Conservation (phyloP, 92 coral and sea anemone genomes). For the Porites lobata region DNA sequence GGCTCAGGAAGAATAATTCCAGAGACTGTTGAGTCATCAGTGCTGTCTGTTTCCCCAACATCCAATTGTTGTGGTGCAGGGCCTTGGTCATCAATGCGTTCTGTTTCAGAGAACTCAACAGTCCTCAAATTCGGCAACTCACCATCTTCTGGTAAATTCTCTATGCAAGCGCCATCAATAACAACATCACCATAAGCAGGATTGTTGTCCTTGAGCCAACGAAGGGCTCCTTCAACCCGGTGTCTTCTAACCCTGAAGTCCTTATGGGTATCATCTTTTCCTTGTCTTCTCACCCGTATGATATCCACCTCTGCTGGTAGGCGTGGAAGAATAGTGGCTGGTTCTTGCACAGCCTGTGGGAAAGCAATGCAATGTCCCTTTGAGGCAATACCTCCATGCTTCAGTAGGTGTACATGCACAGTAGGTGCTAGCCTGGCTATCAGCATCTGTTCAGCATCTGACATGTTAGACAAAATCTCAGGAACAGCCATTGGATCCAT, state of each 20-base stretch:
- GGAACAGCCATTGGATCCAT: too few species aligned
- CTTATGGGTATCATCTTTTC: conserved; percentile 57
- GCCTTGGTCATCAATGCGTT: conserved; percentile 31
- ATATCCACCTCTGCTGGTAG: conserved; percentile 49
- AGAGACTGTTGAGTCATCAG: conserved; percentile 23
- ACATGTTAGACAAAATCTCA: background rate
- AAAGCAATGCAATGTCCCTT: conserved; percentile 74
- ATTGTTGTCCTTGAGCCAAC: conserved; percentile 52
- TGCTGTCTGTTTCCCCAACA: too few species aligned
- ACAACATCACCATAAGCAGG: conserved; percentile 4
- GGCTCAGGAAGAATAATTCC: conserved; percentile 50
- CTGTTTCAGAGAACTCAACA: conserved; percentile 11
- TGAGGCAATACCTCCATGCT: conserved; percentile 9
- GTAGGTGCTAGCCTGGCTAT: conserved; percentile 37
- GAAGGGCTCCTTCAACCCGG: conserved; percentile 43
- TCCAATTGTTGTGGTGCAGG: conserved; percentile 35
- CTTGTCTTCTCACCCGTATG: conserved; percentile 57
- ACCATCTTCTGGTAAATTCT: too few species aligned
- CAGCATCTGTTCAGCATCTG: conserved; percentile 51
- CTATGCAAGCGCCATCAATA: background rate
- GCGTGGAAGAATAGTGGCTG: conserved; percentile 52
- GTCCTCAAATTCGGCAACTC: too few species aligned
- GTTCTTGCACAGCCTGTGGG: conserved; percentile 70
- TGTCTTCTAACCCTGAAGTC: conserved; percentile 55
- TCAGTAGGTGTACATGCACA: background rate